Conservation (phyloP, 2,888 invertebrate species). For the Xestia ashworthii region DNA sequence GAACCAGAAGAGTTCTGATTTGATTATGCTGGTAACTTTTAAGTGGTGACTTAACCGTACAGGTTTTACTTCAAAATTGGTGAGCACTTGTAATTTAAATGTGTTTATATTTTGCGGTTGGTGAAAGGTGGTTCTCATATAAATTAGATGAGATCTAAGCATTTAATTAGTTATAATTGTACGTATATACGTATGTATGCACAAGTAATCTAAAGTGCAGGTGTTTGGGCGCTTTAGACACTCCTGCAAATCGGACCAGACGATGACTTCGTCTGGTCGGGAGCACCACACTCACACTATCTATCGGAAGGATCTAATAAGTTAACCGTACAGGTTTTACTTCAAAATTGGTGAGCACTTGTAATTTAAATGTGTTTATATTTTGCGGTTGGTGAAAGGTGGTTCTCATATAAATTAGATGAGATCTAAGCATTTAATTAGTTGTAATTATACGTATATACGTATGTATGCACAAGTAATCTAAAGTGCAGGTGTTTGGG, state of each 20-base stretch:
- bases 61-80: slow-evolving; percentile 12
- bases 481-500: no score
- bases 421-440: background rate
- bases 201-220: no score
- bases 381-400: background rate
- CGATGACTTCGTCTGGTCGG: no score
- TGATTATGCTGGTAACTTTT: slow-evolving; percentile 21
- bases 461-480: no score
- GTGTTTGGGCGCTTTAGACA: no score
- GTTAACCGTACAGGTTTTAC: background rate
- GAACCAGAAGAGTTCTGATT: background rate
- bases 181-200: no score
- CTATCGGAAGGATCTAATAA: background rate
- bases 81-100: background rate
- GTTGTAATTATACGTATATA: no score
- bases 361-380: background rate
- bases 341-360: slow-evolving; percentile 2
- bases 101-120: background rate
- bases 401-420: background rate
- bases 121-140: background rate
- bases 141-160: background rate
- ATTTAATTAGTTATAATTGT: no score
- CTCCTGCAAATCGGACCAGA: no score
- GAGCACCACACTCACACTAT: no score
- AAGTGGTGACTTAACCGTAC: slow-evolving; percentile 2